Evolutionary conservation across 2,888 invertebrate species (phyloP), one percentile per base, ranked within the genome.

Genomic region (Heliconius erato): DNA sequence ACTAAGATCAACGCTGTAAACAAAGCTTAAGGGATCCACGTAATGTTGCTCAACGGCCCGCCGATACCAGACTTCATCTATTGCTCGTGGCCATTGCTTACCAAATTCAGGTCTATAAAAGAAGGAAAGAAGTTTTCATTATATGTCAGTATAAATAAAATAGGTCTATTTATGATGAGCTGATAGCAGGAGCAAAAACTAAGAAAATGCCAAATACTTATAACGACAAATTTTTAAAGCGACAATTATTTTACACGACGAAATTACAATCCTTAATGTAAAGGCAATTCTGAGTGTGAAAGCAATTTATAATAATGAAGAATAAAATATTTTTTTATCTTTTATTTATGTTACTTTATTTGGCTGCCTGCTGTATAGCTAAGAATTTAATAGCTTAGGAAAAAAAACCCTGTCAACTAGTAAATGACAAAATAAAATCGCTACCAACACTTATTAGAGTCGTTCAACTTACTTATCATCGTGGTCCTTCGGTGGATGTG

Each of bases 21-120:
- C 98, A 91, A 98, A 98, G 88, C 98, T 98, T 54, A 97, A 97
- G 0, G 97, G 97, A 86, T 98, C 95, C 23, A 97, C 95, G 89
- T 97, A 97, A 92, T 98, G 97, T 88, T 98, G 98, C 87, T 98
- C 98, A 0, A 99, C 98, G 0, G 99, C 98, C 23, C 98, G 96
- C 85, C 97, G 97, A 91, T 99, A 99, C 98, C 98, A 99, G 28
- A 98, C 96, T 91, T 99, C 98, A 90, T 99, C 98, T 76, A 98
- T 98, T 2, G 98, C 97, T 76, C 97, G 96, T 9, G 97, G 97
- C 93, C 98, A 97, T 79, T 97, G 96, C 85, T 97, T 97, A 84
- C 98, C 97, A 89, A 98, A 98, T 88, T 96, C 96, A 71, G 97
- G 97, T 79, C 98, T 98, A 59, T 69, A 69, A 16, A 49, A 72